phyloP scores from a whole-genome alignment of 2,797 vertebrate species.

The Gouania willdenowi region DNA sequence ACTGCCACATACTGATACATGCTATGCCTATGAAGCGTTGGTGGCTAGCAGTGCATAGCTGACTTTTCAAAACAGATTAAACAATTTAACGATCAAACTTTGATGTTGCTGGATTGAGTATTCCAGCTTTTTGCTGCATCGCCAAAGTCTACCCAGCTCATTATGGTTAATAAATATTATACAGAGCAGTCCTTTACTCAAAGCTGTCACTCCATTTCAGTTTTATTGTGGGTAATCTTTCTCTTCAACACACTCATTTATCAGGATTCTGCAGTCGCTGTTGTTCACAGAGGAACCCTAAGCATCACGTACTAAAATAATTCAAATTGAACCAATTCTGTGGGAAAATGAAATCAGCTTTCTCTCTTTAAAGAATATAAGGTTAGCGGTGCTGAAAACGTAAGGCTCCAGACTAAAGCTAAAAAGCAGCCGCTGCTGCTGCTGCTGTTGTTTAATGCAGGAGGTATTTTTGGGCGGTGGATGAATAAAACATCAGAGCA shows the following conservation, averaged over 20 bases:
- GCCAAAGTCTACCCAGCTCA: neutral
- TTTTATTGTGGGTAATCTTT: conserved; percentile 16
- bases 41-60: too few relatives aligned
- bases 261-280: conserved; percentile 2
- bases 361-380: conserved; percentile 30
- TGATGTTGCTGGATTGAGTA: too few relatives aligned
- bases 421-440: conserved; percentile 15
- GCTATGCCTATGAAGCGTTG: too few relatives aligned
- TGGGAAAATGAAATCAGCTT: conserved; percentile 25
- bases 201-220: conserved; percentile 11
- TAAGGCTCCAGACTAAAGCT: conserved; percentile 10
- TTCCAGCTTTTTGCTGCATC: too few relatives aligned
- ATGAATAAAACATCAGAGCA: conserved; percentile 70
- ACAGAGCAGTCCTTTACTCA: conserved; percentile 4
- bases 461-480: conserved; percentile 49
- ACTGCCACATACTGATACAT: too few relatives aligned
- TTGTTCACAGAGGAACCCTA: neutral
- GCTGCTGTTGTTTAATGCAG: conserved; percentile 57
- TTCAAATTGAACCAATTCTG: conserved; percentile 17
- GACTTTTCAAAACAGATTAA: too few relatives aligned
- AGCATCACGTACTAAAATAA: conserved; percentile 10
- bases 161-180: conserved; percentile 13
- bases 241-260: conserved; percentile 8
- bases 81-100: too few relatives aligned
- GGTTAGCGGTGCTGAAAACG: conserved; percentile 16